phyloP scores from a whole-genome alignment of 1,140 invertebrate genomes.

The Galleria mellonella region DNA sequence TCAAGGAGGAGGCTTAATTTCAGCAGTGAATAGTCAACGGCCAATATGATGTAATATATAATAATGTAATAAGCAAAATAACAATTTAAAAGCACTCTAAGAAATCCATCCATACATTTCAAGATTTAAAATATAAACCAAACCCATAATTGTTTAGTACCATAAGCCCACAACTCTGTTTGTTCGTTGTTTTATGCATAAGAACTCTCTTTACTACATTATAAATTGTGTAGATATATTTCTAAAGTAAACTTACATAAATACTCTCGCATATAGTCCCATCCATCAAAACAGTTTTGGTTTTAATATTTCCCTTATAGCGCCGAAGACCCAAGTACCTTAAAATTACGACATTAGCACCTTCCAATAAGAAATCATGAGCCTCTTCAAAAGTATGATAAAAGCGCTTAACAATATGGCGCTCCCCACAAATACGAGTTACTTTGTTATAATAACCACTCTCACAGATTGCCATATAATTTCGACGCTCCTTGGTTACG shows the following conservation, averaged over 20 bases:
- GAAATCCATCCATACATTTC: too few species aligned
- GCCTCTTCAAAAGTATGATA: slow-evolving; percentile 59
- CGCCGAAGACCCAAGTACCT: slow-evolving; percentile 75
- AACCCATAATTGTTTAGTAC: too few species aligned
- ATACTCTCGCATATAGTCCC: slow-evolving; percentile 75
- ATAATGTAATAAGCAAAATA: too few species aligned
- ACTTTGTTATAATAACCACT: slow-evolving; percentile 69
- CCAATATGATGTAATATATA: too few species aligned
- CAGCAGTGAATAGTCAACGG: too few species aligned
- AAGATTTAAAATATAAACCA: too few species aligned
- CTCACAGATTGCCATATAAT: slow-evolving; percentile 66
- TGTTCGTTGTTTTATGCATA: too few species aligned
- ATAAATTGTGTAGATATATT: too few species aligned
- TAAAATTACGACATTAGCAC: slow-evolving; percentile 76
- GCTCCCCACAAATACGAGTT: slow-evolving; percentile 52
- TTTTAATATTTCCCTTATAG: slow-evolving; percentile 72
- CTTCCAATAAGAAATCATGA: slow-evolving; percentile 75
- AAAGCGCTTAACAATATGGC: slow-evolving; percentile 44
- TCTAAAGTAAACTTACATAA: slow-evolving; percentile 78
- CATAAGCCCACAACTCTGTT: too few species aligned
- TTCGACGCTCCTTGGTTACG: slow-evolving; percentile 57
- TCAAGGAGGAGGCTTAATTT: too few species aligned
- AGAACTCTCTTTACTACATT: too few species aligned
- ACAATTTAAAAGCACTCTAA: too few species aligned
- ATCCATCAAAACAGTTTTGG: slow-evolving; percentile 74